Base-by-base conservation (phyloP, 2,113 vertebrate genomes). In the Rattus rattus region DNA sequence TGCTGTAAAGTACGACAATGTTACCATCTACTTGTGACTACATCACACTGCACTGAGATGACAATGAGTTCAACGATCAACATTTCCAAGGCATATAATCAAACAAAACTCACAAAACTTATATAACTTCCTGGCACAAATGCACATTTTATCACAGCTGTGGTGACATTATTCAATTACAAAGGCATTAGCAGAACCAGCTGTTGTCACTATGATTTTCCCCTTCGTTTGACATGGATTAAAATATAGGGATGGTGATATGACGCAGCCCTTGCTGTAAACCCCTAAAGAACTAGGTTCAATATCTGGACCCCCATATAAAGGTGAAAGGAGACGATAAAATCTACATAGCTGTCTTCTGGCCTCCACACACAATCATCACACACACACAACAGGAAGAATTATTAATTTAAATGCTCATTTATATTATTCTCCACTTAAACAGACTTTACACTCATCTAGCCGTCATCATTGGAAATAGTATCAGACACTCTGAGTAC, bases 11-110 rank as follows among this genome's bases (percentile, higher is more conserved):
- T 83, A 92, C 93, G 95, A n/a, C 61, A 85, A 61, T 87, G 70
- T 72, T 88, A 76, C 81, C 65, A 47, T 90, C 69, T 94, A 92
- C 63, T 85, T 93, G 69, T 94, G 69, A 63, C 88, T 56, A n/a
- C 13, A 85, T 95, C 70, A 96, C 88, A 94, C 88, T 92, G n/a
- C 47, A 96, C 47, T 88, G 77, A 94, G 0, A 91, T 86, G 30
- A 65, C 36, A 93, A 65, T 69, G 39, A 92, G 85, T 75, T 94
- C 94, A 90, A 72, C 65, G 93, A 90, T 56, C 36, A 81, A n/a
- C 33, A 39, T 73, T 89, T 36, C 84, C 43, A 88, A 89, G 24
- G 17, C 22, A 59, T 13, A 65, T 3, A 49, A 63, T 49, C n/a
- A 75, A 93, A 92, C 47, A 92, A 88, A 94, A 94, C 16, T 89